Evolutionary conservation across 2,888 invertebrate genomes (phyloP).

Genomic region (Standfussiana lucernea): DNA sequence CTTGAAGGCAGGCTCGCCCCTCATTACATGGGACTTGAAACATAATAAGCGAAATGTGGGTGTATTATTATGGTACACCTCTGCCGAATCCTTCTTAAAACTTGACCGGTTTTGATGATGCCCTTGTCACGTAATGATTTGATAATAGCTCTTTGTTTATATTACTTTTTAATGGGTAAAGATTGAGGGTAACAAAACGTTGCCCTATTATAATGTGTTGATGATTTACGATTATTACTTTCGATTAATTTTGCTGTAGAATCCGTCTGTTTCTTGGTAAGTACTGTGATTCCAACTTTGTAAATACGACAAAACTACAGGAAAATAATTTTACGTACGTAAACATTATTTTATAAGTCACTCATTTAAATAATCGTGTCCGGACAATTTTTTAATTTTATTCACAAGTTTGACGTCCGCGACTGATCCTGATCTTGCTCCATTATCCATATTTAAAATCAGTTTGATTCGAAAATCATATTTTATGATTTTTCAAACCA

Average conservation of each 20-base stretch:
- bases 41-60: background rate
- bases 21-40: background rate
- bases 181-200: background rate
- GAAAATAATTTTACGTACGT: no score
- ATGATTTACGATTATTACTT: conserved; percentile 6
- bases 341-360: no score
- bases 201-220: background rate
- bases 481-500: background rate
- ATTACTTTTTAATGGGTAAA: background rate
- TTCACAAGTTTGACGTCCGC: background rate
- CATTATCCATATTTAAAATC: background rate
- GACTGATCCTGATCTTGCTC: background rate
- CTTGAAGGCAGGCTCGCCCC: background rate
- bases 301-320: no score
- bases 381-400: no score
- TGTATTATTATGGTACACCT: background rate
- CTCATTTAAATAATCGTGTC: no score
- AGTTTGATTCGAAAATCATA: background rate
- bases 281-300: no score
- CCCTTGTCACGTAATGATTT: conserved; percentile 30
- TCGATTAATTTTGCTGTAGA: background rate
- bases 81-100: background rate
- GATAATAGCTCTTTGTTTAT: conserved; percentile 23
- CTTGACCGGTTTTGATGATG: conserved; percentile 11
- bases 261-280: background rate